Base-by-base conservation (phyloP, 2,888 invertebrate genomes). In the Caenorhabditis sp. region DNA sequence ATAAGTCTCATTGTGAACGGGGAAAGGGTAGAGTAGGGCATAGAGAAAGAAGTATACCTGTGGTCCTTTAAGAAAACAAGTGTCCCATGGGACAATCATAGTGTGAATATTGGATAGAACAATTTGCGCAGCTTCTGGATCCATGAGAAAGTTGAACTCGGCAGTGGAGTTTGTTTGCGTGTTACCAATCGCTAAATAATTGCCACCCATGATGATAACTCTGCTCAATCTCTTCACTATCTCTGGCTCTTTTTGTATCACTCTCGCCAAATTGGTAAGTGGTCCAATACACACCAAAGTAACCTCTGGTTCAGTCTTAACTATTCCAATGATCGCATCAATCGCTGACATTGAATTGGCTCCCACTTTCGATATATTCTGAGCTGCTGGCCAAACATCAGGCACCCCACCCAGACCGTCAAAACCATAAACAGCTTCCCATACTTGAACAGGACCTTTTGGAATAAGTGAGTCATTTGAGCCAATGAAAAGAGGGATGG, bases 81-180 rank as follows among this genome's bases (percentile, higher is more conserved):
- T 76, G 65, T 93, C 93, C 93, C 92, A 93, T 0, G 93, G 92
- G 7, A 93, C 86, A 26, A 93, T 89, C 14, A 92, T 92, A 61
- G 88, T 88, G 53, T 87, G 88, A 43, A 91, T 89, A 80, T 90
- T 90, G 27, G 90, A 89, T n/a, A 93, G 88, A n/a, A 92, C 91
- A 59, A 93, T 91, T 80, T 91, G 90, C 0, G 92, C 93, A 1
- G 93, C 92, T 88, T 94, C 93, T 0, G 93, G 93, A 88, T 94
- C 93, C 25, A 89, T 89, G 78, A 90, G 91, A 87, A 93, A 93
- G 88, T 94, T 94, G 85, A 92, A 94, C 88, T 94, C 93, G 0
- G 92, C 92, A 52, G 91, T 84, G 17, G 83, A 78, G 38, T 77
- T 74, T 10, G 81, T 73, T 23, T 83, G 76, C 0, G 87, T 83